A percentile compares a stretch with the other conserved stretches of the same genome.
Conservation (phyloP, 2,113 vertebrate genomes). For the Ondatra zibethicus region DNA sequence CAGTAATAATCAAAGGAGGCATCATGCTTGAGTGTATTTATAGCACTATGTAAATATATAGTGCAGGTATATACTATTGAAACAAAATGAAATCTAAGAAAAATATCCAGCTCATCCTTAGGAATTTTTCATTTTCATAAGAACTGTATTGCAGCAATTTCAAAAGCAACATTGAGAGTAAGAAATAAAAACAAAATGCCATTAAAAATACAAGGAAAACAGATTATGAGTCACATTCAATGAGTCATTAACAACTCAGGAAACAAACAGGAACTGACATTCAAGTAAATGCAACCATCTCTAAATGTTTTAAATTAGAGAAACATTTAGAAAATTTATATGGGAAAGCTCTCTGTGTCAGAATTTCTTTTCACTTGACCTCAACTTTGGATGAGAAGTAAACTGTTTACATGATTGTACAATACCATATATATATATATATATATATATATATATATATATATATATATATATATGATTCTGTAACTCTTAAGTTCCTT, state of each 20-base stretch:
- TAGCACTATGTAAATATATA: not conserved
- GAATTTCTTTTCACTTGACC: not conserved
- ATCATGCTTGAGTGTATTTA: not conserved
- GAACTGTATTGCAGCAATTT: constrained; percentile 44
- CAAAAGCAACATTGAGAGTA: constrained; percentile 43
- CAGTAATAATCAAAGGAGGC: constrained; percentile 44
- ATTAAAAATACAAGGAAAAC: constrained; percentile 54
- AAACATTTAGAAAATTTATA: not conserved
- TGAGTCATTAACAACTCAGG: constrained; percentile 70
- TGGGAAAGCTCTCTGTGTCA: not conserved
- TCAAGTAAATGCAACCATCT: constrained; percentile 38
- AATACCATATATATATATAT: too few species aligned
- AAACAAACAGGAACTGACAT: constrained; percentile 35
- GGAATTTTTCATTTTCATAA: constrained; percentile 49
- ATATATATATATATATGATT: not conserved
- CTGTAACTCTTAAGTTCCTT: not conserved
- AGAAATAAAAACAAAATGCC: constrained; percentile 44
- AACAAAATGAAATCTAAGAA: constrained; percentile 37
- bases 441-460: too few species aligned
- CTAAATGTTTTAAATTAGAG: constrained; percentile 46
- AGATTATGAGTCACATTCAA: constrained; percentile 68
- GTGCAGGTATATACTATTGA: not conserved
- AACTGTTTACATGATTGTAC: not conserved
- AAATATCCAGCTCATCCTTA: not conserved
- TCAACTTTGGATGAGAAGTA: constrained; percentile 38